Evolutionary conservation across 2,888 invertebrate genomes (phyloP).

Genomic region (Craniophora ligustri): DNA sequence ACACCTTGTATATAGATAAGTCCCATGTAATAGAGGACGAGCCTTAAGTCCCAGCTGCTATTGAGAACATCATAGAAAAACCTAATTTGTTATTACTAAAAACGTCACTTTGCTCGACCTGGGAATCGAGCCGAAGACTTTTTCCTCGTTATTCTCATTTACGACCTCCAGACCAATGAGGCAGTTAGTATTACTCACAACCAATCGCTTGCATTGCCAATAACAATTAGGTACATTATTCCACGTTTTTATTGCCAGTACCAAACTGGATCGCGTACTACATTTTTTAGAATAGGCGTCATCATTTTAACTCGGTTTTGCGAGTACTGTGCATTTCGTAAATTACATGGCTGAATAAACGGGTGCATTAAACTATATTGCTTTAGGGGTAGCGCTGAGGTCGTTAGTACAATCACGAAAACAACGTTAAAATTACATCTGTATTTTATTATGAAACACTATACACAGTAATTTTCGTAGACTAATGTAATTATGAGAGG

Average conservation of each 20-base stretch:
- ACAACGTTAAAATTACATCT: conserved; percentile 21
- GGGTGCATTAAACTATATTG: conserved; percentile 27
- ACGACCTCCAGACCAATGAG: no score
- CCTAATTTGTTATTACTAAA: no score
- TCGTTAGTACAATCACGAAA: conserved; percentile 24
- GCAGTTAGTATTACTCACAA: no score
- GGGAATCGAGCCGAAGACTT: no score
- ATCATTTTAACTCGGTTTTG: conserved; percentile 27
- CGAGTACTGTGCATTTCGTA: conserved; percentile 23
- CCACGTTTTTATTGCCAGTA: conserved; percentile 17
- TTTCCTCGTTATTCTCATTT: no score
- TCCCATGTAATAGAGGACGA: no score
- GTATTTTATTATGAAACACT: conserved; percentile 29
- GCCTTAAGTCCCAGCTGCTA: no score
- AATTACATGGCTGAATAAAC: conserved; percentile 23
- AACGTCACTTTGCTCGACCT: no score
- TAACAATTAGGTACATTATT: no score
- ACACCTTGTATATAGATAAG: no score
- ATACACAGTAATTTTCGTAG: background rate
- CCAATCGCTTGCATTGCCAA: no score
- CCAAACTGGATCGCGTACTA: conserved; percentile 34
- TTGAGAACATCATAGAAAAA: no score
- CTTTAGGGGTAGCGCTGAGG: conserved; percentile 19
- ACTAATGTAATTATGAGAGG: background rate
- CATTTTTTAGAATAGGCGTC: conserved; percentile 32